Evolutionary conservation across 2,113 vertebrate genomes (phyloP), one percentile per base, ranked within the genome.

Genomic region (Strix uralensis): DNA sequence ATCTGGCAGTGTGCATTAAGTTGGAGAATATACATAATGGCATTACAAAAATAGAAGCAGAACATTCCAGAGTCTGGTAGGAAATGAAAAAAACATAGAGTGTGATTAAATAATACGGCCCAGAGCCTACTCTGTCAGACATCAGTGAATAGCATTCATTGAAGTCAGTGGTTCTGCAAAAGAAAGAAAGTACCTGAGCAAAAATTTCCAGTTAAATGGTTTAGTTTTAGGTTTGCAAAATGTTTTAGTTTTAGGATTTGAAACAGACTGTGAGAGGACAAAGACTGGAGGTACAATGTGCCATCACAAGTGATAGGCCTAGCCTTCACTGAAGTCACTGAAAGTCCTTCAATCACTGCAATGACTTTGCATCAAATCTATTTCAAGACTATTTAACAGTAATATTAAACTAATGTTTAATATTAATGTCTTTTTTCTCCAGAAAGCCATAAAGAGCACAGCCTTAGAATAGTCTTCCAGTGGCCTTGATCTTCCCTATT

Each of bases 371-470:
- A 92, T 85, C 58, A 36, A 49, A 82, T 89, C 57, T 88, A 54
- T 95, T 94, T 96, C 67, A 84, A 75, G 63, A 73, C 30, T 78
- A 42, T 87, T 91, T 92, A 81, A 81, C 72, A 83, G 66, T 80
- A 94, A 84, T 84, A 79, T 81, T 93, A 95, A 86, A 19, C 9
- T 81, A 44, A 66, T 90, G 51, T 88, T 92, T 91, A 94, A 96
- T 90, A 94, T 70, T 79, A 89, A 91, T 94, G 46, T 1, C 2
- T 86, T 90, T 90, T 79, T 47, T n/a, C 30, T 29, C 26, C 12
- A 93, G 61, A 92, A 87, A 85, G 34, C n/a, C 44, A 51, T 81
- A 38, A 91, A 57, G 49, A 84, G 44, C 38, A 69, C 30, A 80
- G 23, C 13, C 49, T 94, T 79, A 92, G 44, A 92, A 80, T 79